These are phyloP conservation scores for Columba janthina DNA, from an alignment of 2,113 vertebrate genomes.

Conservation along the genomic window DNA sequence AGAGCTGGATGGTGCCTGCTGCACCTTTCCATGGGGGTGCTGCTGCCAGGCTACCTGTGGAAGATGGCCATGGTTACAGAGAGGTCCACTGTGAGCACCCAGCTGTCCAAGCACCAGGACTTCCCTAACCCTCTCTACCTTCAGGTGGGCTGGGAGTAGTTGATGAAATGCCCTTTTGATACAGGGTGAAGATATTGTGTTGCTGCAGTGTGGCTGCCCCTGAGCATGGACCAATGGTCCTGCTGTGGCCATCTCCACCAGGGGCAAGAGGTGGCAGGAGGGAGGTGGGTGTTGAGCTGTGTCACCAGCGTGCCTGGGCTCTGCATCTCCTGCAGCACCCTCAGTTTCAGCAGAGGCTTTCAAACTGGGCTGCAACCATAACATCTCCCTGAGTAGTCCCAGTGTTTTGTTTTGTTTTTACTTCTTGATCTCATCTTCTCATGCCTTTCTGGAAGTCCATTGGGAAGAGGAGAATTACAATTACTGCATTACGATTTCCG, in stretches of 20 bases:
- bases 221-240: fast-evolving
- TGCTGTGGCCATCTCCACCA: background rate
- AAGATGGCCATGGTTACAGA: background rate
- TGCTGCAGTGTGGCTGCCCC: fast-evolving
- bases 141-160: background rate
- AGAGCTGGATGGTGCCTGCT: background rate
- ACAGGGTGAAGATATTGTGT: fast-evolving
- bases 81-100: fast-evolving
- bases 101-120: fast-evolving
- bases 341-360: background rate
- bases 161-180: background rate
- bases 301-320: background rate
- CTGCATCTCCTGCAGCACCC: background rate
- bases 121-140: background rate
- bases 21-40: background rate
- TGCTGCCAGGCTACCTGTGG: background rate
- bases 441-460: background rate
- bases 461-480: background rate
- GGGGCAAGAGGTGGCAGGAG: background rate
- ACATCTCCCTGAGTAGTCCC: fast-evolving
- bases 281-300: background rate
- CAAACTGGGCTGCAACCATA: fast-evolving
- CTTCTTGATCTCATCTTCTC: background rate
- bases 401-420: background rate
- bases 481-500: background rate